These are phyloP conservation scores for Aleiodes sp. DNA, from an alignment of 1,140 invertebrate species.

Conservation along the genomic window DNA sequence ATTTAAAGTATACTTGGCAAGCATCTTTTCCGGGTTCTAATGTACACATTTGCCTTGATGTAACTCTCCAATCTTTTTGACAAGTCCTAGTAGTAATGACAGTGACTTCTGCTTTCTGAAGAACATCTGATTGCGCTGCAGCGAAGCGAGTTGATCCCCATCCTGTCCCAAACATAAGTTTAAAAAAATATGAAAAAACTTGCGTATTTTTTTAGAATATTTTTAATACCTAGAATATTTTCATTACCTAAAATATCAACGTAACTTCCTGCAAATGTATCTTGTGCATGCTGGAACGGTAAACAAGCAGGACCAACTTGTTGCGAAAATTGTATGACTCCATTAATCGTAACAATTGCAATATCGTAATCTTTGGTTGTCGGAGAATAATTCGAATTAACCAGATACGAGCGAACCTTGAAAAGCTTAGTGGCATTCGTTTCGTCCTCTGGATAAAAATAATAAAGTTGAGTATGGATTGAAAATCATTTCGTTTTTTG, in stretches of 20 bases:
- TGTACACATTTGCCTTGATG: constrained; percentile 75
- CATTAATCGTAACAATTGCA: constrained; percentile 66
- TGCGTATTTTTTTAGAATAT: neutral
- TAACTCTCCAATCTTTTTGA: constrained; percentile 39
- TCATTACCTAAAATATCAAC: constrained; percentile 67
- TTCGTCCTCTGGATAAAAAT: constrained; percentile 51
- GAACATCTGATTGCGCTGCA: constrained; percentile 67
- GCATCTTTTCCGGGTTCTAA: constrained; percentile 71
- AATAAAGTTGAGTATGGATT: neutral
- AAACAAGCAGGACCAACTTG: constrained; percentile 74
- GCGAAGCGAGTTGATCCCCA: constrained; percentile 72
- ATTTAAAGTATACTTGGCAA: constrained; percentile 66
- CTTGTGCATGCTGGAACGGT: constrained; percentile 67
- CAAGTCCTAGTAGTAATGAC: constrained; percentile 70
- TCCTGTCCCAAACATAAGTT: constrained; percentile 57
- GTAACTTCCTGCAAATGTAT: constrained; percentile 61
- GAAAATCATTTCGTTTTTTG: neutral
- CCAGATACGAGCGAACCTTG: constrained; percentile 40
- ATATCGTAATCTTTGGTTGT: constrained; percentile 70
- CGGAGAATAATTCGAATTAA: constrained; percentile 58
- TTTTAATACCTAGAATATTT: constrained; percentile 34
- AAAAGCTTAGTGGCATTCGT: constrained; percentile 53
- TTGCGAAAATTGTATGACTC: constrained; percentile 65
- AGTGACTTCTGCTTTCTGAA: constrained; percentile 70
- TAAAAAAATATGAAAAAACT: constrained; percentile 20